These are phyloP conservation scores for Eristalis arbustorum DNA, from an alignment of 2,888 invertebrate species.

Conservation along the genomic window DNA sequence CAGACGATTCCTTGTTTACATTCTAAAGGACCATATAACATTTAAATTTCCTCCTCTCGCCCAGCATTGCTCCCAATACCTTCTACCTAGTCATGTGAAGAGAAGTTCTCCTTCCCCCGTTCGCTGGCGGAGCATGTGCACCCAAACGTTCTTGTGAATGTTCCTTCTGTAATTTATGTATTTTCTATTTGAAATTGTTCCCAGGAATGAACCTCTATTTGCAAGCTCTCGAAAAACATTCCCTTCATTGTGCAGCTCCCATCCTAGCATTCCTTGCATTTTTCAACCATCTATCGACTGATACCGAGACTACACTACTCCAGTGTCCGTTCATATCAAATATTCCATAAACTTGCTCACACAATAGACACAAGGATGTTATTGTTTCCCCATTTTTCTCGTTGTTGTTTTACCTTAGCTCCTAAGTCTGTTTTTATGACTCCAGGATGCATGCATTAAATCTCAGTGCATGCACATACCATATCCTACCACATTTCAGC, in stretches of 20 bases:
- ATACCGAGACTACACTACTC: neutral
- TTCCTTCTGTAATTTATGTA: neutral
- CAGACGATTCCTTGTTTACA: too few relatives aligned
- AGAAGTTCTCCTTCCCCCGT: neutral
- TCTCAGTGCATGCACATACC: constrained; percentile 4
- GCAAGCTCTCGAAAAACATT: neutral
- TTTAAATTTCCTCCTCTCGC: too few relatives aligned
- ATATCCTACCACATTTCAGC: neutral
- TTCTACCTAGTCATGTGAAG: neutral
- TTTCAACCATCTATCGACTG: neutral
- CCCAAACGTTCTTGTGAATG: neutral
- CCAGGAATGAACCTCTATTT: neutral
- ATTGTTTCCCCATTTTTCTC: neutral
- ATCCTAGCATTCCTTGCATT: too few relatives aligned
- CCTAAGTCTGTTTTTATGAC: constrained; percentile 15
- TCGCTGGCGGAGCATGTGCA: neutral
- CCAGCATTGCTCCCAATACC: neutral
- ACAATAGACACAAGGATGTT: neutral
- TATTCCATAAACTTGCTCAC: constrained; percentile 11
- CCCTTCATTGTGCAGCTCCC: neutral
- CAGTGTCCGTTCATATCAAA: neutral
- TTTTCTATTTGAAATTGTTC: neutral
- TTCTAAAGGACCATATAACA: too few relatives aligned
- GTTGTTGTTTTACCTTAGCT: neutral
- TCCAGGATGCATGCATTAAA: constrained; percentile 20